Evolutionary conservation across 2,797 vertebrate species (phyloP).

Genomic region (Paguma larvata): DNA sequence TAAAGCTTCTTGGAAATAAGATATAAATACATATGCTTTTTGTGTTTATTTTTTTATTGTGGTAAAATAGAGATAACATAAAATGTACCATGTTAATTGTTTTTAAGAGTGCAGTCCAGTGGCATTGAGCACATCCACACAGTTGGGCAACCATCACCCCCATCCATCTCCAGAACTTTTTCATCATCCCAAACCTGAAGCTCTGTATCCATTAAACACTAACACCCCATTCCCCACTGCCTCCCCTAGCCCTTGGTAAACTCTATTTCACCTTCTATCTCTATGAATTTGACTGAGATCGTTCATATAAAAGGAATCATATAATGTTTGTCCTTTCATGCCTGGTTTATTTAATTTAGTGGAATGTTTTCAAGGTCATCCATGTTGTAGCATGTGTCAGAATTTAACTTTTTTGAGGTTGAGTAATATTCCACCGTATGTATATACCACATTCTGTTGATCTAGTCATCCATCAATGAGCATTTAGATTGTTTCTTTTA

Average conservation of each 20-base stretch:
- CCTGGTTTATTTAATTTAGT: neutral
- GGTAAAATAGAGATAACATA: neutral
- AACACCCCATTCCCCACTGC: fast-evolving
- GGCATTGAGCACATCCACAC: neutral
- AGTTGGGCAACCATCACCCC: fast-evolving
- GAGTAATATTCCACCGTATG: neutral
- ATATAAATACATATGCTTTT: neutral
- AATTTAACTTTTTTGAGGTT: neutral
- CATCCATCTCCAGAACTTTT: neutral
- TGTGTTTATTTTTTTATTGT: neutral
- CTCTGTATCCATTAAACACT: neutral
- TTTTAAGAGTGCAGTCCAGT: neutral
- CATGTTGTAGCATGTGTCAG: neutral
- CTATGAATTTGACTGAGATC: neutral
- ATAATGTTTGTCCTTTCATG: neutral
- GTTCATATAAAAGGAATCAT: neutral
- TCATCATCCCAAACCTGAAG: neutral
- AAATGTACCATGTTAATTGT: neutral
- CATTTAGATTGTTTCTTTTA: neutral
- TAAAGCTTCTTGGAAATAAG: neutral
- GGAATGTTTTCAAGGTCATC: neutral
- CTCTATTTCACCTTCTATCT: neutral
- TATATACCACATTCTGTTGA: neutral
- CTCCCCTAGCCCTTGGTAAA: neutral
- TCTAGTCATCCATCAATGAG: too few relatives aligned